Conservation (phyloP, 1,140 invertebrate species). For the Saxidomus purpurata region DNA sequence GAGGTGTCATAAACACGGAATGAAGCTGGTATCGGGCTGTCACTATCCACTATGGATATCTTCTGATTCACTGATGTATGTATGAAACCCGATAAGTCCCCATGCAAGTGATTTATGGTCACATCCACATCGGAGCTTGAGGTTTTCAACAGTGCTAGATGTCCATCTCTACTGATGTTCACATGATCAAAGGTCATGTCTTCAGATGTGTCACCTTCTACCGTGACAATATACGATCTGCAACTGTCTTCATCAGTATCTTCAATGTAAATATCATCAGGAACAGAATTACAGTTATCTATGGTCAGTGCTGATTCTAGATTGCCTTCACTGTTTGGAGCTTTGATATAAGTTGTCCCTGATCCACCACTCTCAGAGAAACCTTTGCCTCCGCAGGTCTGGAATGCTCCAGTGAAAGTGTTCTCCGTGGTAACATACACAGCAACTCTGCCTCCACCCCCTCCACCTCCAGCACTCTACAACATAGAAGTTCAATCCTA, state of each 20-base stretch:
- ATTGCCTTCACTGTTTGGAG: constrained; percentile 34
- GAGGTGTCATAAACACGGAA: constrained; percentile 77
- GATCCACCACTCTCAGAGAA: constrained; percentile 77
- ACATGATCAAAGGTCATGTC: constrained; percentile 71
- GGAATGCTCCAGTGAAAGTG: constrained; percentile 72
- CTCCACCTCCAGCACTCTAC: constrained; percentile 77
- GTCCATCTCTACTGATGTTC: constrained; percentile 71
- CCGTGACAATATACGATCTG: constrained; percentile 72
- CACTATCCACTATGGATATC: constrained; percentile 70
- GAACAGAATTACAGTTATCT: constrained; percentile 75
- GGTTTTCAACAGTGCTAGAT: constrained; percentile 74
- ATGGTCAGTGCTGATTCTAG: constrained; percentile 68
- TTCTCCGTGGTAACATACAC: constrained; percentile 67
- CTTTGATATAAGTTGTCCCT: constrained; percentile 74
- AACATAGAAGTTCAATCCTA: no score
- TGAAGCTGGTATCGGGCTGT: constrained; percentile 76
- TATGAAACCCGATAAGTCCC: constrained; percentile 77
- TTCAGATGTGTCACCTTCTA: constrained; percentile 37
- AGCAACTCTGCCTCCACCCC: constrained; percentile 79
- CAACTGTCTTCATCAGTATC: constrained; percentile 72
- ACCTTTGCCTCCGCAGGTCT: constrained; percentile 76
- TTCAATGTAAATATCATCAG: constrained; percentile 69
- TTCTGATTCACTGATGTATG: constrained; percentile 73
- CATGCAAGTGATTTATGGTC: constrained; percentile 72
- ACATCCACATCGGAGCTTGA: constrained; percentile 55